phyloP scores from a whole-genome alignment of 1,140 invertebrate genomes.

The Saccostrea cuccullata region DNA sequence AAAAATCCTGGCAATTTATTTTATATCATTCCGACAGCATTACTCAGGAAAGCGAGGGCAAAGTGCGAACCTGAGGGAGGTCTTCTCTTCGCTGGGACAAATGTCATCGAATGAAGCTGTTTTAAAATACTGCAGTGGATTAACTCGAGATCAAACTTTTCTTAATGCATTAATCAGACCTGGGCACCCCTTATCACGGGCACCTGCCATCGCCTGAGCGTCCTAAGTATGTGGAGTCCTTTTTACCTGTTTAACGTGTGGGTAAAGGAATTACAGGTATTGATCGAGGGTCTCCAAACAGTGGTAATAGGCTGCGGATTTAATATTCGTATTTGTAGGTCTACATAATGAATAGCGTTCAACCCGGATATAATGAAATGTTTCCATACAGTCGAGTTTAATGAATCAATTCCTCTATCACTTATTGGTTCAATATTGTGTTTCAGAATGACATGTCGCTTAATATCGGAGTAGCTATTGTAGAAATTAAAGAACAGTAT shows the following conservation, averaged over 20 bases:
- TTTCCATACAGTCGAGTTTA: not conserved
- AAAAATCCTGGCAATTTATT: too few species aligned
- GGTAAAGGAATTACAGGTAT: constrained; percentile 12
- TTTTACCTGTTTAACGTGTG: constrained; percentile 21
- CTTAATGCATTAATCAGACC: constrained; percentile 17
- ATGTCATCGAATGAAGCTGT: constrained; percentile 26
- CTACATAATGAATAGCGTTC: not conserved
- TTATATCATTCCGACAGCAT: not conserved
- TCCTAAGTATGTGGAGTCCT: constrained; percentile 5
- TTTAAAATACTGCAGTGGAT: constrained; percentile 37
- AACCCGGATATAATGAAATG: constrained; percentile 4
- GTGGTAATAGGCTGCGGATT: not conserved
- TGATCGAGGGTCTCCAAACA: not conserved
- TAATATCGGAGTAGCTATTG: not conserved
- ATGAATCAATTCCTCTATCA: not conserved
- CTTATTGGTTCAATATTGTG: not conserved
- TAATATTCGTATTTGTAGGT: constrained; percentile 15
- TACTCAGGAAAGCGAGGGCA: not conserved
- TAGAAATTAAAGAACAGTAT: constrained; percentile 14
- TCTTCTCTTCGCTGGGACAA: not conserved
- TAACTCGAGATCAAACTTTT: constrained; percentile 34
- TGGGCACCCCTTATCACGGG: constrained; percentile 8
- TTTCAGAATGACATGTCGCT: not conserved
- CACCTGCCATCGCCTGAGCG: constrained; percentile 13
- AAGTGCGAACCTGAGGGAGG: constrained; percentile 8